These are phyloP conservation scores for Rousettus leschenaultii DNA, from an alignment of 2,113 vertebrate species.

Conservation along the genomic window DNA sequence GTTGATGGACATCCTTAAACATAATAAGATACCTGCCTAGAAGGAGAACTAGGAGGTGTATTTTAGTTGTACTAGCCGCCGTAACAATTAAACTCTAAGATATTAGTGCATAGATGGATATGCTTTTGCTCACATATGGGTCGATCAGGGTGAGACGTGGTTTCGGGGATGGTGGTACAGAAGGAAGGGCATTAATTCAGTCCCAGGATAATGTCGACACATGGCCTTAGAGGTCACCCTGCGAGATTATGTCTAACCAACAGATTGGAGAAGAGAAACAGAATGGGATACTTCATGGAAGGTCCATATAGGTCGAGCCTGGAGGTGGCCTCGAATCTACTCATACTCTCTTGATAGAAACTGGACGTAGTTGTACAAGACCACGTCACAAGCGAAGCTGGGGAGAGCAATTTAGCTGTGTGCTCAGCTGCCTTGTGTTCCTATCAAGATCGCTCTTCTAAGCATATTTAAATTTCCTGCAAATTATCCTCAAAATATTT, in stretches of 20 bases:
- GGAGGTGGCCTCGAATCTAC: not conserved
- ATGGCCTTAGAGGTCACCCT: not conserved
- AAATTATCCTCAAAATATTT: not conserved
- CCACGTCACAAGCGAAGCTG: no score
- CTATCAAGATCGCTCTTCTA: not conserved
- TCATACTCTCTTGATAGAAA: not conserved
- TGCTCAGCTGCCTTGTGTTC: not conserved
- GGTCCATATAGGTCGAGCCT: not conserved
- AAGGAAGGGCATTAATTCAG: not conserved
- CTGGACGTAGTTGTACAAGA: fast-evolving
- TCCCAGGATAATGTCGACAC: not conserved
- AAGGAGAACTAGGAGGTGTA: not conserved
- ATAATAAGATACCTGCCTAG: not conserved
- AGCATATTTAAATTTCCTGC: not conserved
- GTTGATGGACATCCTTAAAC: not conserved
- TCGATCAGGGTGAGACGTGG: not conserved
- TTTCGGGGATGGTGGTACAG: not conserved
- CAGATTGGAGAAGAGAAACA: not conserved
- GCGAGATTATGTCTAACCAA: not conserved
- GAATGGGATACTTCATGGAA: not conserved
- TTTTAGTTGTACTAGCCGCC: not conserved
- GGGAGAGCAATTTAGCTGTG: not conserved
- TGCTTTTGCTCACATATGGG: not conserved
- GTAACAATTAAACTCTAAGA: not conserved
- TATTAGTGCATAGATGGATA: not conserved